Evolutionary conservation across 2,888 invertebrate genomes (phyloP).

Genomic region (Drosophila paracracens): DNA sequence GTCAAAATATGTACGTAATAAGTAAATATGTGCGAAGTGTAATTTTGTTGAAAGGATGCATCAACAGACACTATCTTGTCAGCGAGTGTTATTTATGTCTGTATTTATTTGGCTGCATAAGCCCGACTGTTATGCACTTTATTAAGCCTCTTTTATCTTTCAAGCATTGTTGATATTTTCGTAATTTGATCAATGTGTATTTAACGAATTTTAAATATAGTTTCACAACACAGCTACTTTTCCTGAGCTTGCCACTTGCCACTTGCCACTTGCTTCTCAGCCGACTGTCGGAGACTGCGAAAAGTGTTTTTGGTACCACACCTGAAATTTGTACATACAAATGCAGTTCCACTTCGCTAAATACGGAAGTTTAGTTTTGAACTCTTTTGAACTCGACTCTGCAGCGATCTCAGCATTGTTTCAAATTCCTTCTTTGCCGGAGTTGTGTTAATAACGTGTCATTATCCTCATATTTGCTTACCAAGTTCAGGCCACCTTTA

Average conservation of each 20-base stretch:
- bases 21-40: conserved; percentile 46
- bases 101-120: background rate
- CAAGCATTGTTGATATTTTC: background rate
- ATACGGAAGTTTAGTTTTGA: conserved; percentile 69
- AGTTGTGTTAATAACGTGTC: conserved; percentile 75
- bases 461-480: conserved; percentile 81
- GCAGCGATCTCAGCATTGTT: conserved; percentile 72
- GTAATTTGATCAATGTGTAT: background rate
- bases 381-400: conserved; percentile 24
- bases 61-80: conserved; percentile 43
- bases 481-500: conserved; percentile 50
- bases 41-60: conserved; percentile 52
- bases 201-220: background rate
- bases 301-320: conserved; percentile 43
- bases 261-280: background rate
- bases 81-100: conserved; percentile 20
- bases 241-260: background rate
- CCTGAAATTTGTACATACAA: conserved; percentile 36
- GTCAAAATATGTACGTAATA: conserved; percentile 61
- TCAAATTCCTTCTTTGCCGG: conserved; percentile 40
- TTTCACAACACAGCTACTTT: background rate
- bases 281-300: background rate
- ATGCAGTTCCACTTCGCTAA: conserved; percentile 80
- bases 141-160: conserved; percentile 12
- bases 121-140: background rate